phyloP scores from a whole-genome alignment of 2,113 vertebrate species.

The Aegithalos caudatus region DNA sequence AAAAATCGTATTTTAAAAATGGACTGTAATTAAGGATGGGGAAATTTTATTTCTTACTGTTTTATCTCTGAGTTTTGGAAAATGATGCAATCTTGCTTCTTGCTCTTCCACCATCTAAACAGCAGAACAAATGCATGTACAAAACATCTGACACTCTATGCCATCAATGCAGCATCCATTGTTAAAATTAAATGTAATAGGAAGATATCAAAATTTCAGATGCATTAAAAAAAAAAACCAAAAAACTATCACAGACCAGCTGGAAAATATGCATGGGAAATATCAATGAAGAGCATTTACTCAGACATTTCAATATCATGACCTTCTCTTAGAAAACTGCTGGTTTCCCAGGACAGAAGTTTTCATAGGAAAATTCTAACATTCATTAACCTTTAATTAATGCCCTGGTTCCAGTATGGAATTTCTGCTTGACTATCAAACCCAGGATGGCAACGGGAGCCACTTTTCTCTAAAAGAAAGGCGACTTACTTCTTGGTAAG shows the following conservation, averaged over 20 bases:
- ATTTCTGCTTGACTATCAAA: neutral
- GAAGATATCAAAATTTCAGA: neutral
- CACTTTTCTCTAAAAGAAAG: neutral
- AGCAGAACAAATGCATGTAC: neutral
- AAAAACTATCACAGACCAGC: neutral
- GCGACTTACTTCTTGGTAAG: neutral
- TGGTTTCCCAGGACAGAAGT: neutral
- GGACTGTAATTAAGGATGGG: rapidly evolving
- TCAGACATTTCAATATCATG: neutral
- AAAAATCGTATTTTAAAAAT: neutral
- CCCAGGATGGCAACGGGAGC: neutral
- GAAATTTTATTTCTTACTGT: neutral
- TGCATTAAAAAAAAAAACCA: neutral
- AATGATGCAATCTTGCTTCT: neutral
- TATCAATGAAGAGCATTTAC: neutral
- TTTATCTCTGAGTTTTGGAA: neutral
- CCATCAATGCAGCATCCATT: neutral
- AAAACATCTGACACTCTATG: neutral
- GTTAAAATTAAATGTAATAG: neutral
- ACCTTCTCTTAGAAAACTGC: neutral
- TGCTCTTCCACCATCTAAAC: neutral
- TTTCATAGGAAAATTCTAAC: neutral
- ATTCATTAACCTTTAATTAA: neutral
- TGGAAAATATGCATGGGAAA: neutral
- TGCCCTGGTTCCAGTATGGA: neutral